A percentile compares a stretch with the other conserved stretches of the same genome.
Evolutionary conservation across 2,888 invertebrate species (phyloP).

Genomic region (Ophion ventricosus): DNA sequence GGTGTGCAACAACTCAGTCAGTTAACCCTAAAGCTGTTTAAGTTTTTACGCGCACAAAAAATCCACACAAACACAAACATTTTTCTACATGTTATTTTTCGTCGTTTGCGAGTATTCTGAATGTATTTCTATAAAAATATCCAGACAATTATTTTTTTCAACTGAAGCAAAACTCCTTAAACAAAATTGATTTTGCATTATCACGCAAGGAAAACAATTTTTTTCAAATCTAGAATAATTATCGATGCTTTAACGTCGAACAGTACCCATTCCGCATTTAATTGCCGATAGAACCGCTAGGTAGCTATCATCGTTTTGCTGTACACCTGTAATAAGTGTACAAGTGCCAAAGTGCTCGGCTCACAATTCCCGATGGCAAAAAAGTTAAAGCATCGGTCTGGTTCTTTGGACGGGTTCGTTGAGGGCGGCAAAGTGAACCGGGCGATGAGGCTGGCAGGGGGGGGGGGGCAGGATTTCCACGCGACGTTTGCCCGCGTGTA

Average conservation of each 20-base stretch:
- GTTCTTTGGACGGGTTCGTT: conserved; percentile 43
- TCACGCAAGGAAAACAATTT: background rate
- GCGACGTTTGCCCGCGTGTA: conserved; percentile 44
- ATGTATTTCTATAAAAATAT: background rate
- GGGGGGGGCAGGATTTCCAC: conserved; percentile 15
- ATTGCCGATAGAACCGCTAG: conserved; percentile 1
- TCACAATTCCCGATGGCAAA: conserved; percentile 28
- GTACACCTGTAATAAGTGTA: conserved; percentile 1
- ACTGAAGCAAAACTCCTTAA: background rate
- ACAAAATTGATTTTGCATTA: background rate
- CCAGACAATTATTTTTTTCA: background rate
- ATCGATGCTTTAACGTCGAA: background rate
- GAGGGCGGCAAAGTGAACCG: background rate
- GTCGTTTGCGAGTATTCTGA: background rate
- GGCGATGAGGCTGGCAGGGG: conserved; percentile 2
- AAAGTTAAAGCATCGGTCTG: conserved; percentile 41
- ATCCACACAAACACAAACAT: background rate
- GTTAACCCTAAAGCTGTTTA: too few species aligned
- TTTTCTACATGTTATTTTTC: background rate
- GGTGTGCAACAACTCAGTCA: too few species aligned
- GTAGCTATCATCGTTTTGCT: background rate
- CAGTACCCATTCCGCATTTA: background rate
- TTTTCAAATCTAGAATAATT: background rate
- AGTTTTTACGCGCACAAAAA: too few species aligned
- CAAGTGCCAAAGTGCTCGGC: conserved; percentile 26